These are phyloP conservation scores for Enchytraeus crypticus DNA, from an alignment of 2,888 invertebrate genomes.

Conservation along the genomic window DNA sequence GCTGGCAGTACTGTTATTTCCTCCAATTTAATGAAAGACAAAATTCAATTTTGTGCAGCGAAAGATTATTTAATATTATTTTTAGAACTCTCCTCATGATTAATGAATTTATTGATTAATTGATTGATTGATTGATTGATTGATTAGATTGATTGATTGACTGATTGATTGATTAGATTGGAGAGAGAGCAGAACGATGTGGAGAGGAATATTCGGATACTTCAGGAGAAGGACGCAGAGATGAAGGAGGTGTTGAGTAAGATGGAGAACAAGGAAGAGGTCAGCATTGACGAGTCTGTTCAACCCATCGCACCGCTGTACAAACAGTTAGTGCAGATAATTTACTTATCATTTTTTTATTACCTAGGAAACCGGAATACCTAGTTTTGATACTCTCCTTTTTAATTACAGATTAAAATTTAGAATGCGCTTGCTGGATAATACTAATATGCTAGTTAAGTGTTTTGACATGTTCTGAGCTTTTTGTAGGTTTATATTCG, in stretches of 20 bases:
- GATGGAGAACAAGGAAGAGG: slow-evolving; percentile 37
- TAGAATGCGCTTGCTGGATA: too few species aligned
- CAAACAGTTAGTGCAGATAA: slow-evolving; percentile 74
- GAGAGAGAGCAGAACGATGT: slow-evolving; percentile 58
- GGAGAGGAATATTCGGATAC: slow-evolving; percentile 70
- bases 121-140: not conserved
- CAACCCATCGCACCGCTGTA: slow-evolving; percentile 90
- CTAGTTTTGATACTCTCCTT: too few species aligned
- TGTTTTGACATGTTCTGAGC: too few species aligned
- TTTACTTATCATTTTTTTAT: not conserved
- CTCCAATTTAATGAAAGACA: too few species aligned
- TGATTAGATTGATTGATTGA: not conserved
- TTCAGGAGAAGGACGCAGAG: slow-evolving; percentile 59
- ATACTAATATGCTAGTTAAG: too few species aligned
- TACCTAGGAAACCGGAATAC: not conserved
- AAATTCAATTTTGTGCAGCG: too few species aligned
- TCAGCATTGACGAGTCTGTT: slow-evolving; percentile 88
- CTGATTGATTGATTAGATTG: too few species aligned
- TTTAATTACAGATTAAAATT: too few species aligned
- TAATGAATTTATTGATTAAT: not conserved
- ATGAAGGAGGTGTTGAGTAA: slow-evolving; percentile 38
- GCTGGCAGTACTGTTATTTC: too few species aligned
- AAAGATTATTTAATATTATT: too few species aligned
- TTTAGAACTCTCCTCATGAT: too few species aligned
- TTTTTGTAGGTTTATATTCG: too few species aligned